phyloP scores from a whole-genome alignment of 2,113 vertebrate species.

The Brachypodius melanocephalos region DNA sequence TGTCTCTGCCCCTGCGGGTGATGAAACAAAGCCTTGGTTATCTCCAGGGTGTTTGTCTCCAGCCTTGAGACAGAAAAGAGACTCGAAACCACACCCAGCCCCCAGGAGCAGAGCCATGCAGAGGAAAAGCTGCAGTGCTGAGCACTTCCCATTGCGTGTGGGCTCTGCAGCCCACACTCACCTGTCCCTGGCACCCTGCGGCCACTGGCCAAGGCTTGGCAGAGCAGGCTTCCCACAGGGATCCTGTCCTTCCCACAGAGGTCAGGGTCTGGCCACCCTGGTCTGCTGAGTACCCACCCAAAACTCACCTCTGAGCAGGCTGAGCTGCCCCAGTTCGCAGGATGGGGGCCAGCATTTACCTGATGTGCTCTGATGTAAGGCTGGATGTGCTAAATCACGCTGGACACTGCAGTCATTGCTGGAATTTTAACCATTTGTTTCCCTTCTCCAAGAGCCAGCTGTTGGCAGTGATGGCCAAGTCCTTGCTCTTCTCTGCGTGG shows the following conservation, averaged over 20 bases:
- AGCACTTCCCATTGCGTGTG: accelerated
- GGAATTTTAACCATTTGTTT: neutral
- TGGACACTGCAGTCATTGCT: too few species aligned
- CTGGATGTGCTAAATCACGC: neutral
- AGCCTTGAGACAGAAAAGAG: neutral
- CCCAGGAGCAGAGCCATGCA: accelerated
- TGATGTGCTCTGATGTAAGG: neutral
- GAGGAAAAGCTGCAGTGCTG: neutral
- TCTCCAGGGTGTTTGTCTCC: neutral
- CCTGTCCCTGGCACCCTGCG: accelerated
- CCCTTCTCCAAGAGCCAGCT: neutral
- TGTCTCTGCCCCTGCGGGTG: neutral
- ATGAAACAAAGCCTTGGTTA: neutral
- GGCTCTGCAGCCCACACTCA: neutral
- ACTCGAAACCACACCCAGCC: neutral
- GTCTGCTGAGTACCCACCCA: neutral
- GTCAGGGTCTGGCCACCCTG: neutral
- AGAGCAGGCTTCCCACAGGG: accelerated
- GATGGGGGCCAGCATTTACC: neutral
- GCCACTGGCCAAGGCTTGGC: neutral
- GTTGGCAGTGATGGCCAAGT: neutral
- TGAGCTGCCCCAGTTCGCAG: accelerated
- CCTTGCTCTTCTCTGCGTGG: neutral
- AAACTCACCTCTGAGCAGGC: neutral
- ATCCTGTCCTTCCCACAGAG: accelerated